These are phyloP conservation scores for Excalfactoria chinensis DNA, from an alignment of 2,113 vertebrate genomes.

Conservation along the genomic window DNA sequence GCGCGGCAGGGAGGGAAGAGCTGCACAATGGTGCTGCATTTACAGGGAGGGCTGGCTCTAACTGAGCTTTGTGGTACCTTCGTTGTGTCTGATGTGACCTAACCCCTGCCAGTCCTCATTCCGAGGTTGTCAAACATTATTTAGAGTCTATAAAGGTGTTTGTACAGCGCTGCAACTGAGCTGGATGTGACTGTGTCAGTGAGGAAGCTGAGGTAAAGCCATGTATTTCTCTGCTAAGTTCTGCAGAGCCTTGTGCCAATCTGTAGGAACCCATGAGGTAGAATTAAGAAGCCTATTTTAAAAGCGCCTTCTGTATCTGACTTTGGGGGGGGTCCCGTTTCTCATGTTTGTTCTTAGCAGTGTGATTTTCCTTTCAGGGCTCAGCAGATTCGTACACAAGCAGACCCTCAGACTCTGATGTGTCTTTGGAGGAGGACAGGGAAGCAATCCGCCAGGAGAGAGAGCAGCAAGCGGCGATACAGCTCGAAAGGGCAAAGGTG, in stretches of 20 bases:
- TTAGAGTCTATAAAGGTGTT: not conserved
- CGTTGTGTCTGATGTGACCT: not conserved
- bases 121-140: not conserved
- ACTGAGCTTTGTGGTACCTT: not conserved
- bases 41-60: not conserved
- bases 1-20: not conserved
- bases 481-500: slow-evolving; percentile 97
- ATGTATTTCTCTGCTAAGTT: not conserved
- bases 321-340: not conserved
- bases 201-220: not conserved
- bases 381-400: slow-evolving; percentile 99
- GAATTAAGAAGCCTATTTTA: fast-evolving
- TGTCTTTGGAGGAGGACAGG: slow-evolving; percentile 97
- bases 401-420: slow-evolving; percentile 98
- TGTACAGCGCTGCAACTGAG: not conserved
- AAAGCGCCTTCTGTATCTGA: not conserved
- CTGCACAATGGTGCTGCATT: not conserved
- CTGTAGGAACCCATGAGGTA: not conserved
- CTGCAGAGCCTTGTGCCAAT: not conserved
- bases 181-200: not conserved
- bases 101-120: not conserved
- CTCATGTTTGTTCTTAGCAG: not conserved
- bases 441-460: slow-evolving; percentile 93
- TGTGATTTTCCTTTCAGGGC: slow-evolving; percentile 81
- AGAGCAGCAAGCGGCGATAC: slow-evolving; percentile 94